Evolutionary conservation across 2,797 vertebrate species (phyloP), one percentile per base, ranked within the genome.

Genomic region (Trachops cirrhosus): DNA sequence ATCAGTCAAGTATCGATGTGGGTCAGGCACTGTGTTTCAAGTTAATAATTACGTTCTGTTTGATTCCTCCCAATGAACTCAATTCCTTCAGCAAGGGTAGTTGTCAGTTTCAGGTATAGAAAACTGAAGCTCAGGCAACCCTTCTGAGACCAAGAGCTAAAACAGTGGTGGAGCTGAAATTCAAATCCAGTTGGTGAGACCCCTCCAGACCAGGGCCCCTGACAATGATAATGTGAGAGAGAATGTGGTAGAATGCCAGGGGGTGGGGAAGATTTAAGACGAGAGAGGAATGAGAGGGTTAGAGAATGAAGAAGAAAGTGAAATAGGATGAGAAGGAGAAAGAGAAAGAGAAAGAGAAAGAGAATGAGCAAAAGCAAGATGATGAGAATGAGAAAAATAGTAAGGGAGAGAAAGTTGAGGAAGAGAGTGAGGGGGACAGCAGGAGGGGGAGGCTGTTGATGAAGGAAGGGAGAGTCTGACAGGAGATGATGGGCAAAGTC

Each of bases 401-500:
- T 32, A 79, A 75, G 16, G 41, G 52, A 24, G 22, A 41, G 29
- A 44, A 41, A 5, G 7, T 22, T n/a, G 18, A 34, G 24, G 24
- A 62, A 37, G 62, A 86, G 59, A 41, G 4, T 11, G 5, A 78
- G 41, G 19, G 24, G 26, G 34, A 44, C 16, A 77, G n/a, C 22
- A 4, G 14, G 26, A 48, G 24, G 32, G 54, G 32, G 48, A 59
- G 19, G 44, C 10, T 2, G 5, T 5, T 4, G 1, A 9, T 5
- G 9, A 4, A 77, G 44, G 37, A 67, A 73, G 46, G 37, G 24
- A 41, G 39, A 62, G 50, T 24, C 62, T 52, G 70, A 29, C 26
- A 11, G n/a, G 8, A 41, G 78, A 41, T 48, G 24, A 44, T 3
- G 22, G 80, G 34, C 84, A 89, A 95, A 92, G 89, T 32, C 82